Evolutionary conservation across 2,797 vertebrate species (phyloP).

Genomic region (Neosalanx taihuensis): DNA sequence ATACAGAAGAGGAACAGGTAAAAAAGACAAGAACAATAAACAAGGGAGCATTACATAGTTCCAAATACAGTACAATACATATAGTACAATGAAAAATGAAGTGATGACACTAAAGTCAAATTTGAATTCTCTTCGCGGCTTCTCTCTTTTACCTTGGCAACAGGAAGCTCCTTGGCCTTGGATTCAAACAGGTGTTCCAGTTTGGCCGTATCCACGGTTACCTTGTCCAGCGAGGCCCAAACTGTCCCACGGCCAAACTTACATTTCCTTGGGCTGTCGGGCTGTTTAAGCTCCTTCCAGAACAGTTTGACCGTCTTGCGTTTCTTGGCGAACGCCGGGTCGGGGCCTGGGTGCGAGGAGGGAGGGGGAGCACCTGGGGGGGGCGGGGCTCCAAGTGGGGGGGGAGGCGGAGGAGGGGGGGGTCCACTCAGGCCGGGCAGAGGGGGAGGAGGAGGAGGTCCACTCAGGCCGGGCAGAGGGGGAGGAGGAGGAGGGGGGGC

Average conservation of each 20-base stretch:
- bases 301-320: constrained; percentile 94
- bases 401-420: constrained; percentile 50
- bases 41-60: not conserved
- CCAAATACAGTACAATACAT: not conserved
- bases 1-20: too few species aligned
- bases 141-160: constrained; percentile 79
- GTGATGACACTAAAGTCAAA: not conserved
- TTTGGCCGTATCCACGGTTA: constrained; percentile 79
- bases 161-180: constrained; percentile 82
- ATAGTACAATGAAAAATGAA: not conserved
- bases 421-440: constrained; percentile 37
- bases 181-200: constrained; percentile 95
- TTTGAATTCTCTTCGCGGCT: too few species aligned
- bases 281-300: constrained; percentile 90
- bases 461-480: constrained; percentile 38
- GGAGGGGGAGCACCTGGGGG: constrained; percentile 33
- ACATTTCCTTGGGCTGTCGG: constrained; percentile 66
- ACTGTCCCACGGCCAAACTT: constrained; percentile 86
- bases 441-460: constrained; percentile 49
- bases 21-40: not conserved
- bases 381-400: not conserved
- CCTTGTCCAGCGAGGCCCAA: constrained; percentile 88
- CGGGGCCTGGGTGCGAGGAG: constrained; percentile 12
- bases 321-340: constrained; percentile 68
- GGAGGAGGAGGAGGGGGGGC: constrained; percentile 51